A percentile compares a stretch with the other conserved stretches of the same genome.
These are phyloP conservation scores for Drosophila grimshawi DNA, from an alignment of 1,140 invertebrate species.

Conservation along the genomic window DNA sequence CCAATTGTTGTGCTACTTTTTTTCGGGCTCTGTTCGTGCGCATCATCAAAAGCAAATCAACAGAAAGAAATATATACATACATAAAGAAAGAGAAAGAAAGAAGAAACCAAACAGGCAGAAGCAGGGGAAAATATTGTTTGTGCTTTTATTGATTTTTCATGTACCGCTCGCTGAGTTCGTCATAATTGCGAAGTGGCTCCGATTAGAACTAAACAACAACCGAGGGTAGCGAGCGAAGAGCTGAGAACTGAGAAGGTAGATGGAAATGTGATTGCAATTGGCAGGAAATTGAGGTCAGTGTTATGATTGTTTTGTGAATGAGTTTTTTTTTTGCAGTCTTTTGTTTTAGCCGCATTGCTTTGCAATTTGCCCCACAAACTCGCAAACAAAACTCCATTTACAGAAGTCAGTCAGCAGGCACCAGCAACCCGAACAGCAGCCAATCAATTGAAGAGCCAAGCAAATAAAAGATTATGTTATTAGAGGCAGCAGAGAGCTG, in stretches of 20 bases:
- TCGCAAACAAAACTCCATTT: conserved; percentile 33
- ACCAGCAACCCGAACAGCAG: conserved; percentile 7
- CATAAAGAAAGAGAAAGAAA: conserved; percentile 29
- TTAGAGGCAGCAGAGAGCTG: conserved; percentile 30
- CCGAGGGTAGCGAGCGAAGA: conserved; percentile 15
- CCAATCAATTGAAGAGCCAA: conserved; percentile 10
- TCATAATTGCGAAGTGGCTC: conserved; percentile 71
- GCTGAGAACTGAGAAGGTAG: conserved; percentile 33
- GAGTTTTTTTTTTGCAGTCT: conserved; percentile 60
- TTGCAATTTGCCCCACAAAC: conserved; percentile 58
- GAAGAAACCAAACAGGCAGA: conserved; percentile 19
- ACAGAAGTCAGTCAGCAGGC: conserved; percentile 1
- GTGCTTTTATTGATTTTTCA: conserved; percentile 80
- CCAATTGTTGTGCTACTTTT: conserved; percentile 83
- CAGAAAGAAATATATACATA: conserved; percentile 36
- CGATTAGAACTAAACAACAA: conserved; percentile 75
- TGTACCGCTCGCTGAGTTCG: conserved; percentile 54
- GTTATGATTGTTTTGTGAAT: conserved; percentile 82
- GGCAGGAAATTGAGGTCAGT: conserved; percentile 83
- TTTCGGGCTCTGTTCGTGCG: conserved; percentile 67
- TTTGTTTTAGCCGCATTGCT: conserved; percentile 41
- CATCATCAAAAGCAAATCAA: conserved; percentile 82
- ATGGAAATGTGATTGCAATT: conserved; percentile 79
- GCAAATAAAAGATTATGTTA: conserved; percentile 25
- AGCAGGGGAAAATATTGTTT: conserved; percentile 49